A percentile compares a stretch with the other conserved stretches of the same genome.
phyloP scores from a whole-genome alignment of 1,140 invertebrate genomes.

The Drosophila tropicalis region DNA sequence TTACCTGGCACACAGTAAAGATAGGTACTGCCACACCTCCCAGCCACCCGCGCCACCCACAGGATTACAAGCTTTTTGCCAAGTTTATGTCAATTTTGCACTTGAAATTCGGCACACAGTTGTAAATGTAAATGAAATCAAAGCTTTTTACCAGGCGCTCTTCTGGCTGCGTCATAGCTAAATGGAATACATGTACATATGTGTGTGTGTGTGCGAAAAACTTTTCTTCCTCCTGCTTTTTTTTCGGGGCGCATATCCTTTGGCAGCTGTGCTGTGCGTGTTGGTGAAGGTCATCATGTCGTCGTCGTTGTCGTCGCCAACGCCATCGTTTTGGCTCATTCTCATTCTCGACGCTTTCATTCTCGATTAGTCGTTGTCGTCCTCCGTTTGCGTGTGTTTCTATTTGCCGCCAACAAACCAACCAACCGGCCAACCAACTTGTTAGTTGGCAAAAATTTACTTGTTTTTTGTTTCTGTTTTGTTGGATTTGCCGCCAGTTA shows the following conservation, averaged over 20 bases:
- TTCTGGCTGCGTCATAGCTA: slow-evolving; percentile 54
- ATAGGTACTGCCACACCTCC: neutral
- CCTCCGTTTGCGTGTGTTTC: slow-evolving; percentile 34
- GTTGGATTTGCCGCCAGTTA: slow-evolving; percentile 9
- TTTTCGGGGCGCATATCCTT: slow-evolving; percentile 39
- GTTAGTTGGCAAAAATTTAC: slow-evolving; percentile 7
- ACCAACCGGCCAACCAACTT: slow-evolving; percentile 5
- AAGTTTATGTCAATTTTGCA: slow-evolving; percentile 72
- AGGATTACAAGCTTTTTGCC: slow-evolving; percentile 50
- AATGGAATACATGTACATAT: slow-evolving; percentile 11
- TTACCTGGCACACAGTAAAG: slow-evolving; percentile 8
- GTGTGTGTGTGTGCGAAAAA: slow-evolving; percentile 64
- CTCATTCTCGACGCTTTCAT: slow-evolving; percentile 28
- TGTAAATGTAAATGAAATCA: slow-evolving; percentile 57
- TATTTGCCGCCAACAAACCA: slow-evolving; percentile 17
- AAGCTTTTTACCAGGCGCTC: slow-evolving; percentile 63
- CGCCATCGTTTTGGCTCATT: slow-evolving; percentile 10
- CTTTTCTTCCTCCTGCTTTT: slow-evolving; percentile 56
- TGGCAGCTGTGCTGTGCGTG: slow-evolving; percentile 54
- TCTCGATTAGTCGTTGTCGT: slow-evolving; percentile 37
- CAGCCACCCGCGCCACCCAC: neutral
- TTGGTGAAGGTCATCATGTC: slow-evolving; percentile 80
- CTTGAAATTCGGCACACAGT: slow-evolving; percentile 67
- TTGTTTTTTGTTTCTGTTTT: neutral
- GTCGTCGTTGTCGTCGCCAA: slow-evolving; percentile 38